Evolutionary conservation across 1,140 invertebrate species (phyloP).

Genomic region (Drosophila orosa): DNA sequence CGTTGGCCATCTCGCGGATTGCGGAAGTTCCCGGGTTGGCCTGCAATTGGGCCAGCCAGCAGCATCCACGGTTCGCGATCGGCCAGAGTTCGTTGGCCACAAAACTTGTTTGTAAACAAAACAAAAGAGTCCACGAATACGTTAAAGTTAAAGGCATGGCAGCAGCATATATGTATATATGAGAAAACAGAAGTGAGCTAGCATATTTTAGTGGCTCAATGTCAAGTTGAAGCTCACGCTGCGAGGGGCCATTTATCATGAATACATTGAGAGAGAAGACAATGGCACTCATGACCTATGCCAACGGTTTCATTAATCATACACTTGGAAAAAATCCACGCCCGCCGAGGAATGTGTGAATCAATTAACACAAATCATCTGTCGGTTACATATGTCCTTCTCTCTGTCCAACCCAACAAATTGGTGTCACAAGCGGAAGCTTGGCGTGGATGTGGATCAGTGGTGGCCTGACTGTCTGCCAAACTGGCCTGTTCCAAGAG

Average conservation of each 20-base stretch:
- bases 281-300: conserved; percentile 69
- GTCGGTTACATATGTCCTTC: conserved; percentile 43
- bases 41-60: conserved; percentile 63
- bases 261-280: conserved; percentile 52
- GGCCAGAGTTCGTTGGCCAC: conserved; percentile 76
- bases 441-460: conserved; percentile 44
- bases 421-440: conserved; percentile 49
- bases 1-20: conserved; percentile 23
- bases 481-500: conserved; percentile 39
- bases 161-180: conserved; percentile 13
- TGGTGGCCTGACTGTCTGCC: conserved; percentile 36
- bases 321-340: conserved; percentile 12
- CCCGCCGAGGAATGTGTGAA: conserved; percentile 22
- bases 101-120: conserved; percentile 61
- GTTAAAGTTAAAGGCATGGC: conserved; percentile 5
- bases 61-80: conserved; percentile 13
- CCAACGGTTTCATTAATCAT: conserved; percentile 54
- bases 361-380: conserved; percentile 37
- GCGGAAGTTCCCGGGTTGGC: conserved; percentile 55
- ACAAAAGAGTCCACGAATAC: conserved; percentile 43
- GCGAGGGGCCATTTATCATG: conserved; percentile 42
- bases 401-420: conserved; percentile 6
- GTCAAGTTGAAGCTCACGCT: conserved; percentile 72
- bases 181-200: conserved; percentile 58
- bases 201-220: conserved; percentile 72